Percentiles rank a stretch among this genome's conserved stretches.
Conservation (phyloP, 2,113 vertebrate genomes). For the Phycodurus eques region DNA sequence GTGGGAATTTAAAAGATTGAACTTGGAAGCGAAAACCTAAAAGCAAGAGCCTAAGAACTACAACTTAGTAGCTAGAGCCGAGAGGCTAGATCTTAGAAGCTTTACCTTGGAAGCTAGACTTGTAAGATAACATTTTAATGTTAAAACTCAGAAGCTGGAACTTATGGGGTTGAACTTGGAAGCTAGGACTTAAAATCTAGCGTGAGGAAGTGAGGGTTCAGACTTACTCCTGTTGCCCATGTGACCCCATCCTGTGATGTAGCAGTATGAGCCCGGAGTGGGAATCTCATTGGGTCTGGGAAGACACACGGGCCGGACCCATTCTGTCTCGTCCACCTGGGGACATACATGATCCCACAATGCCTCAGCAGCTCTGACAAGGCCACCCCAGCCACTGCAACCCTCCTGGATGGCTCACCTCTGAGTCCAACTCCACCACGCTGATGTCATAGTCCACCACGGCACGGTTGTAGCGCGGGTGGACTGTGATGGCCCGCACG, state of each 20-base stretch:
- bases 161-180: background rate
- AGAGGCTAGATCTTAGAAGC: too few species aligned
- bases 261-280: constrained; percentile 87
- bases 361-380: background rate
- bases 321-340: constrained; percentile 78
- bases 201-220: background rate
- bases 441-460: constrained; percentile 97
- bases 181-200: background rate
- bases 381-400: too few species aligned
- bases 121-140: too few species aligned
- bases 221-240: constrained; percentile 92
- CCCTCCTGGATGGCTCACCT: constrained; percentile 30
- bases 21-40: too few species aligned
- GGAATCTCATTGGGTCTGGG: constrained; percentile 73
- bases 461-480: constrained; percentile 88
- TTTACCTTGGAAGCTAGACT: too few species aligned
- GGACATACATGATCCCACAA: background rate
- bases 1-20: too few species aligned
- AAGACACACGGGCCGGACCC: constrained; percentile 87
- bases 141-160: too few species aligned
- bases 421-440: constrained; percentile 81
- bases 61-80: too few species aligned
- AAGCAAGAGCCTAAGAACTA: too few species aligned
- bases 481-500: constrained; percentile 85
- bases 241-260: constrained; percentile 97